Evolutionary conservation across 2,797 vertebrate genomes (phyloP), one percentile per base, ranked within the genome.

Genomic region (Pipistrellus pipistrellus): DNA sequence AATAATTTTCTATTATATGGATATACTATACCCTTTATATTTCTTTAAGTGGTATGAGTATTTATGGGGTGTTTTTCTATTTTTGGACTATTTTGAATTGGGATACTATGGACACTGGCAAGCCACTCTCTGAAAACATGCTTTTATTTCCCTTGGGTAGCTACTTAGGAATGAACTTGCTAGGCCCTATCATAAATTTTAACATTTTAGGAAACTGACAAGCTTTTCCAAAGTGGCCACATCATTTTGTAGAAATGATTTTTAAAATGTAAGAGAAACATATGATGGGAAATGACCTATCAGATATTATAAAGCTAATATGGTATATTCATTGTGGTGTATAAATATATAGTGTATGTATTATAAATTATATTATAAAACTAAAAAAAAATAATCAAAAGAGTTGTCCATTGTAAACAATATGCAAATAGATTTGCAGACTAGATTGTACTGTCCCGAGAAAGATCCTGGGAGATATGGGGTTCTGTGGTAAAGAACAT

Each of bases 341-440:
- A 41, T 38, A 84, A 88, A 23, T 55, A 85, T 7, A 35, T 30
- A 55, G 20, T n/a, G 8, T 23, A 44, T 46, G 23, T 71, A 38
- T 59, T 18, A 38, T 69, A 53, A 72, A 91, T 55, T 35, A 59
- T 13, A 57, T 53, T 66, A 14, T 69, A 25, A 89, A 94, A 72
- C 14, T 68, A 82, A 80, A 17, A 10, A 10, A 41, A 41, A 68
- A 35, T 44, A 46, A 38, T 55, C 21, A 71, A 73, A 84, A 72
- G 32, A 66, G 14, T 81, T 90, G 23, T 14, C 80, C 51, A 27
- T 27, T 64, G 2, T 64, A 46, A 59, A 90, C 59, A 75, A 46
- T 57, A 72, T 10, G 6, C 62, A 32, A 69, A 62, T 2, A 35
- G 9, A 11, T 35, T 72, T 77, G 21, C 75, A 41, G 48, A 80